These are phyloP conservation scores for Macrotus californicus DNA, from an alignment of 2,113 vertebrate species.

Conservation along the genomic window DNA sequence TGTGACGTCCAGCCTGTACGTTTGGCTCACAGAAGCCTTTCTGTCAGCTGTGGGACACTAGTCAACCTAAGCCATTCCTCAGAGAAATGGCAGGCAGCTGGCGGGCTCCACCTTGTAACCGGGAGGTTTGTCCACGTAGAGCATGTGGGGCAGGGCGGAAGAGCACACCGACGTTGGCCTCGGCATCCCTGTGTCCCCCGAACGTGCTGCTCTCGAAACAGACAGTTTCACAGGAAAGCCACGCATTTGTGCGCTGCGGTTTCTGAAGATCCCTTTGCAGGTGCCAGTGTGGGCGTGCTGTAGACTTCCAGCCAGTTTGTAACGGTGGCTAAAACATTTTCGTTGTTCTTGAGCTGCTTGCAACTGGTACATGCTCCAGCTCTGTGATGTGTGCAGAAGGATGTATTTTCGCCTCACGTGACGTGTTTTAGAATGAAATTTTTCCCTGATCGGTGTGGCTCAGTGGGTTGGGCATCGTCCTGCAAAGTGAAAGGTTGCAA, in stretches of 20 bases:
- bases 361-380: not conserved
- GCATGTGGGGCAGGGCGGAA: not conserved
- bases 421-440: too few species aligned
- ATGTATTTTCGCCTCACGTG: not conserved
- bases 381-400: not conserved
- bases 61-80: rapidly evolving
- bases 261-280: too few species aligned
- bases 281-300: not conserved
- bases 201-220: not conserved
- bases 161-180: rapidly evolving
- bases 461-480: too few species aligned
- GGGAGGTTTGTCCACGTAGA: not conserved
- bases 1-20: not conserved
- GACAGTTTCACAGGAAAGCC: not conserved
- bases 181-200: not conserved
- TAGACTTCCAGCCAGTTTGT: not conserved
- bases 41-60: not conserved
- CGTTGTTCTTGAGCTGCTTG: not conserved
- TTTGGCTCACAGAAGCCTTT: not conserved
- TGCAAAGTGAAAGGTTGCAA: too few species aligned
- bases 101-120: not conserved
- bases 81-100: not conserved
- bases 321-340: not conserved
- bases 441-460: too few species aligned
- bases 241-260: not conserved